Conservation (phyloP, 2,113 vertebrate genomes). For the Cyanoderma ruficeps region DNA sequence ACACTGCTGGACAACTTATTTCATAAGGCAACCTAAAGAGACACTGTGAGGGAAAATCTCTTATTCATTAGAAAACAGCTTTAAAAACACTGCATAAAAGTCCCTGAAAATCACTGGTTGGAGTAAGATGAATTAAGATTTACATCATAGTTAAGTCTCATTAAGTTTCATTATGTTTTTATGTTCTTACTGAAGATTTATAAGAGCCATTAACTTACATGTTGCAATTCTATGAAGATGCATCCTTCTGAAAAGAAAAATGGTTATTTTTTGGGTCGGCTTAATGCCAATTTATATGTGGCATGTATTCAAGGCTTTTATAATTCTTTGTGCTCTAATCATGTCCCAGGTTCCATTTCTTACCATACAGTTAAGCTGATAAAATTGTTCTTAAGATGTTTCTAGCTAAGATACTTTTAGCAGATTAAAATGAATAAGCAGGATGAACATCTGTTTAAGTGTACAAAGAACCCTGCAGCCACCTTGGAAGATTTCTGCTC, state of each 20-base stretch:
- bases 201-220: neutral
- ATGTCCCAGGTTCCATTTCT: neutral
- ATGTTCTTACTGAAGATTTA: neutral
- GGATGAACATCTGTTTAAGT: neutral
- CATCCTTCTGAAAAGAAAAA: neutral
- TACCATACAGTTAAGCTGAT: constrained; percentile 8
- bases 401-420: constrained; percentile 28
- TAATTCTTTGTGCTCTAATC: neutral
- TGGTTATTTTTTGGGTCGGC: neutral
- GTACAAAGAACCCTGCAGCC: neutral
- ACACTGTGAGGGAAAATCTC: neutral
- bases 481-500: neutral
- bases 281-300: neutral
- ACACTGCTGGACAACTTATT: neutral
- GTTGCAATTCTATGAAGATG: neutral
- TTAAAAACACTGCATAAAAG: constrained; percentile 31
- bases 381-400: constrained; percentile 36
- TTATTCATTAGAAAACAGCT: constrained; percentile 11
- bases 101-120: neutral
- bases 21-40: neutral
- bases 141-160: neutral
- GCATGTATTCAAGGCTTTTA: neutral
- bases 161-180: constrained; percentile 10
- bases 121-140: constrained; percentile 30
- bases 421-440: constrained; percentile 54